Evolutionary conservation across 2,113 vertebrate species (phyloP).

Genomic region (Halcyon senegalensis): DNA sequence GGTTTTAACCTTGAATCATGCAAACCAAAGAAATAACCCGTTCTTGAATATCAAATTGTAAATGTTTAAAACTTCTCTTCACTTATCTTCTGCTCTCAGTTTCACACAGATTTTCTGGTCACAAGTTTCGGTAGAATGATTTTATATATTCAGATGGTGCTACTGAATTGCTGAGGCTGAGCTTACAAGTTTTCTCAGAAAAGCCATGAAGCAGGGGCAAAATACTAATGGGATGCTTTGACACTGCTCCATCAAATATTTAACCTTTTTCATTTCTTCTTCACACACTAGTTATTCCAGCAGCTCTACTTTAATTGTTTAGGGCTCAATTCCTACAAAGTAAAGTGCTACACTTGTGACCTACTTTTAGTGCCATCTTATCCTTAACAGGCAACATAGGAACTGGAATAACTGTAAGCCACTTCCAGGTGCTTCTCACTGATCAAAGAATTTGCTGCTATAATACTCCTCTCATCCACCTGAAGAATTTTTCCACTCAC

Average conservation of each 20-base stretch:
- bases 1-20: neutral
- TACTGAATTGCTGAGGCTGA: constrained; percentile 25
- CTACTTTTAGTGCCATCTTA: constrained; percentile 10
- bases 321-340: constrained; percentile 22
- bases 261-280: constrained; percentile 53
- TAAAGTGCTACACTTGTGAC: constrained; percentile 8
- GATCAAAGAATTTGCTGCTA: neutral
- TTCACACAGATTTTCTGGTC: constrained; percentile 17
- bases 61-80: neutral
- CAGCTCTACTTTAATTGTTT: constrained; percentile 46
- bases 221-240: constrained; percentile 49
- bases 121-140: neutral
- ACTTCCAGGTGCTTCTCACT: neutral
- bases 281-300: constrained; percentile 27
- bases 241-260: constrained; percentile 62
- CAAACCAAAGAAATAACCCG: neutral
- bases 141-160: constrained; percentile 22
- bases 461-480: neutral
- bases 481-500: neutral
- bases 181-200: constrained; percentile 30
- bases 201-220: constrained; percentile 23
- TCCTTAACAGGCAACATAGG: neutral
- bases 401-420: neutral
- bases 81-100: neutral
- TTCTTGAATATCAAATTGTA: neutral